These are phyloP conservation scores for Carduelis carduelis DNA, from an alignment of 2,797 vertebrate species.

Conservation along the genomic window DNA sequence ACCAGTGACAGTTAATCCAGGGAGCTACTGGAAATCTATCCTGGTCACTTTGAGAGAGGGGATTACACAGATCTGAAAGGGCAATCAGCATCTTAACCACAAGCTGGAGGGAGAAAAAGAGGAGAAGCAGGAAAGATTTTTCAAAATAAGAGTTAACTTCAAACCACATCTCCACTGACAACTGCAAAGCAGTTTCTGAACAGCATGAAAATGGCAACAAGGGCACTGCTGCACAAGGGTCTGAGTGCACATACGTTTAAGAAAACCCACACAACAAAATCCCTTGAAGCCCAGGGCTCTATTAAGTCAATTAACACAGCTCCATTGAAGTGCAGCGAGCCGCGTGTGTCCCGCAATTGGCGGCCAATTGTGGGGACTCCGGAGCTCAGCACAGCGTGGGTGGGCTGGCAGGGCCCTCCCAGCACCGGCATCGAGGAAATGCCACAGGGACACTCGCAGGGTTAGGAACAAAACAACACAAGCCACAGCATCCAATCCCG, in stretches of 20 bases:
- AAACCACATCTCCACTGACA: not conserved
- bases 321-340: not conserved
- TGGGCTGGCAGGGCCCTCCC: not conserved
- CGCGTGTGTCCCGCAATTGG: not conserved
- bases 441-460: not conserved
- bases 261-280: not conserved
- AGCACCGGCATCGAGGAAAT: not conserved
- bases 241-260: not conserved
- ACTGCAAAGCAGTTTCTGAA: not conserved
- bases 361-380: not conserved
- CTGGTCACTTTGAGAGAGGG: not conserved
- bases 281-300: not conserved
- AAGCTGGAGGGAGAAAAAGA: not conserved
- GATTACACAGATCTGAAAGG: not conserved
- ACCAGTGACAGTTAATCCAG: not conserved
- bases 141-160: not conserved
- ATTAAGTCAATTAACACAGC: slow-evolving; percentile 22
- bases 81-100: not conserved
- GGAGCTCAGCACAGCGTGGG: not conserved
- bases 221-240: not conserved
- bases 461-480: not conserved
- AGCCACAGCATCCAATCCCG: not conserved
- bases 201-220: not conserved
- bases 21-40: not conserved
- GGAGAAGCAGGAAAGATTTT: not conserved